A percentile compares a stretch with the other conserved stretches of the same genome.
These are phyloP conservation scores for Thomomys bottae DNA, from an alignment of 2,113 vertebrate species.

Conservation along the genomic window DNA sequence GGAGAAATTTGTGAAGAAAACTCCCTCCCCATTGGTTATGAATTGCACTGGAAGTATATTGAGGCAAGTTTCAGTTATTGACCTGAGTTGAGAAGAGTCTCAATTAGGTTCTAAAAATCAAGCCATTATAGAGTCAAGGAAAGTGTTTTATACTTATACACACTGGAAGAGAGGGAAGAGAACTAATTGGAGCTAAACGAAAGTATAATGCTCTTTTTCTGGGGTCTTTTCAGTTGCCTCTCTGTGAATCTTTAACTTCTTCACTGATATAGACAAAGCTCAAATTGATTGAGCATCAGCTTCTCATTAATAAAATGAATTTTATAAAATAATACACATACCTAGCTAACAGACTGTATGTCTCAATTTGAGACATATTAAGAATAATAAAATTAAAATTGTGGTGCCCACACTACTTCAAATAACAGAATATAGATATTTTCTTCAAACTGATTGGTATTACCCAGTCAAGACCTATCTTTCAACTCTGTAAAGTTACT, in stretches of 20 bases:
- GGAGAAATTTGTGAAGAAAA: not conserved
- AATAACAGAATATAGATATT: conserved; percentile 3
- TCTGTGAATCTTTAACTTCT: not conserved
- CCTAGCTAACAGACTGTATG: too few relatives aligned
- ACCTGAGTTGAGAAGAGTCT: conserved; percentile 16
- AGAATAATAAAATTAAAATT: conserved; percentile 15
- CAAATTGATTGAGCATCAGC: not conserved
- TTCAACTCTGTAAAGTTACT: not conserved
- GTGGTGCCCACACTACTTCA: not conserved
- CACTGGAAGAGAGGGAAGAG: not conserved
- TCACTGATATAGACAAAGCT: not conserved
- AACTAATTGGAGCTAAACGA: conserved; percentile 40
- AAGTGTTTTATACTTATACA: conserved; percentile 24
- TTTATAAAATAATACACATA: not conserved
- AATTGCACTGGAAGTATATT: not conserved
- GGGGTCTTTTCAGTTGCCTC: not conserved
- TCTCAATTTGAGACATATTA: not conserved
- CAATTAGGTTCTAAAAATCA: conserved; percentile 31
- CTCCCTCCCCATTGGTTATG: not conserved
- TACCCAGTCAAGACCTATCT: not conserved
- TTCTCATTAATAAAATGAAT: not conserved
- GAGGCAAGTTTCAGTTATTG: conserved; percentile 22
- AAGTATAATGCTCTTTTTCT: not conserved
- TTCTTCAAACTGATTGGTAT: not conserved
- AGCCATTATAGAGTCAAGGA: not conserved